These are phyloP conservation scores for Bos javanicus DNA, from an alignment of 2,113 vertebrate genomes.

Conservation along the genomic window DNA sequence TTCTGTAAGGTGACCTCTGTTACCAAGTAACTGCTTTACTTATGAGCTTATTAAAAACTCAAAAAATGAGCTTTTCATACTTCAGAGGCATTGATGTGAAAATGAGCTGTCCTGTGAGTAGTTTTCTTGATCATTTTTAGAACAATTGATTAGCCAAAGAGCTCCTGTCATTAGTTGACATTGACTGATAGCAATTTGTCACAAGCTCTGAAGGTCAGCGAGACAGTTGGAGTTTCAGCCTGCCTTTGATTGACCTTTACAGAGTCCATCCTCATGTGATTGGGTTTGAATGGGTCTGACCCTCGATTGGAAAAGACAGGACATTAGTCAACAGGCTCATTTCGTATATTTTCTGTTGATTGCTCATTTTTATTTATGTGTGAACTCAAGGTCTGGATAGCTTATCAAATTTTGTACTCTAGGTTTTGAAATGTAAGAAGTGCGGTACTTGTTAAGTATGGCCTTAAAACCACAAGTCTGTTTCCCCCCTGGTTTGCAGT, in stretches of 20 bases:
- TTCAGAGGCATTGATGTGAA: conserved; percentile 90
- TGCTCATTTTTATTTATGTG: conserved; percentile 71
- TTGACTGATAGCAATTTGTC: conserved; percentile 93
- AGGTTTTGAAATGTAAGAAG: conserved; percentile 62
- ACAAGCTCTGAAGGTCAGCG: conserved; percentile 93
- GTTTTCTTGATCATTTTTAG: conserved; percentile 92
- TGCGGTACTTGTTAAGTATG: conserved; percentile 20
- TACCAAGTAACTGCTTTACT: conserved; percentile 90
- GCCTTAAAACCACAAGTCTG: neutral
- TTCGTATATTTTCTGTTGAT: conserved; percentile 69
- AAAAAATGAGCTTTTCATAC: conserved; percentile 91
- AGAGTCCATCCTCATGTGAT: conserved; percentile 85
- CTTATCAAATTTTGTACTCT: conserved; percentile 59
- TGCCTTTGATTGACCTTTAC: conserved; percentile 90
- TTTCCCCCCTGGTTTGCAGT: conserved; percentile 31
- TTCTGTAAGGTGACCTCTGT: conserved; percentile 90
- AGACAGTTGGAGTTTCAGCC: conserved; percentile 82
- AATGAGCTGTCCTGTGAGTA: conserved; percentile 87
- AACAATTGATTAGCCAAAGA: conserved; percentile 92
- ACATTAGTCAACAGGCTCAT: conserved; percentile 82
- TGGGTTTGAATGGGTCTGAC: conserved; percentile 84
- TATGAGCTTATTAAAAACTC: conserved; percentile 92
- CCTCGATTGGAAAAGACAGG: conserved; percentile 81
- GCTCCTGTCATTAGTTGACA: conserved; percentile 89
- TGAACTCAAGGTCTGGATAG: conserved; percentile 54